Evolutionary conservation across 2,797 vertebrate species (phyloP), one percentile per base, ranked within the genome.

Genomic region (Parotocinclus haroldoi): DNA sequence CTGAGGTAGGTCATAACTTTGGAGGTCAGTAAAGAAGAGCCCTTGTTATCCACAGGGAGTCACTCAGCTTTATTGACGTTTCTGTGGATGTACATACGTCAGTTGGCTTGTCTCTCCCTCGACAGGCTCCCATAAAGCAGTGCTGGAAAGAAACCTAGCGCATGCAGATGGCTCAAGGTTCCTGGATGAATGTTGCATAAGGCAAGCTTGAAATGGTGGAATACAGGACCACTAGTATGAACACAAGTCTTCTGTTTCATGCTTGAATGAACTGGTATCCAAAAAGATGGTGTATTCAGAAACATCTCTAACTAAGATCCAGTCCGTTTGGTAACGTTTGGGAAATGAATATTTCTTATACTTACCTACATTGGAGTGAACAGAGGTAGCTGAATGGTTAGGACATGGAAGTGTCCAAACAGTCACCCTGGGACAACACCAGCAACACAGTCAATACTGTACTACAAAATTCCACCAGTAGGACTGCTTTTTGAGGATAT

Each of bases 131-230:
- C 60, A 64, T 71, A 67, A 60, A 58, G 53, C 49, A n/a, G 16
- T 5, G 49, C 54, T 46, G 39, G 51, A 46, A 40, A 71, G 55
- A 53, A 53, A 42, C 13, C 56, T 19, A 18, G 12, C 17, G 58
- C n/a, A 44, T 64, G 52, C 54, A 69, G 65, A 76, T 62, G 74
- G 71, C 71, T 76, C 67, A 58, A 66, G 63, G 18, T 72, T 74
- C 39, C 44, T 45, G 55, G 60, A 56, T 59, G 67, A 27, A 48
- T 39, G 46, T 42, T 76, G 53, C 76, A 79, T 76, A 70, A 76
- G 77, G 75, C 58, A 76, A 49, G 51, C 11, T 19, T 10, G 61
- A 57, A 44, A 68, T 51, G 51, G 46, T 7, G 9, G 38, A 27
- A 51, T 7, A 19, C 16, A 54, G 36, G 19, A 18, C 58, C 63